These are phyloP conservation scores for Cottus gobio DNA, from an alignment of 2,113 vertebrate species.

Conservation along the genomic window DNA sequence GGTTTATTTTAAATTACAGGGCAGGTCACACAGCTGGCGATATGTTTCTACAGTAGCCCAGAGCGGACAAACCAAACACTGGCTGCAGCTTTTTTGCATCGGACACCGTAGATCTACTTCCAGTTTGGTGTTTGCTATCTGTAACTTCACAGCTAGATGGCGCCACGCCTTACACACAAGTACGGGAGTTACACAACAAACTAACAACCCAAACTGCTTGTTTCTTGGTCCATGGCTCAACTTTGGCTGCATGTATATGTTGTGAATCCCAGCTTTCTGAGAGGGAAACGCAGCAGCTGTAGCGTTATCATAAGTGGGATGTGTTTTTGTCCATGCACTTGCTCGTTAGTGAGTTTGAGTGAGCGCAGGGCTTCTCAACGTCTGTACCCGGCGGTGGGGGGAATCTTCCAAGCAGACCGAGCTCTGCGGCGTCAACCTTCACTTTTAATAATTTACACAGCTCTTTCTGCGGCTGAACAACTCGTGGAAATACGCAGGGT, in stretches of 20 bases:
- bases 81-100: no score
- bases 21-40: no score
- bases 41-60: no score
- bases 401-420: conserved; percentile 24
- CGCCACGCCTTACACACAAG: no score
- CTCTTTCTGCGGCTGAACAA: conserved; percentile 25
- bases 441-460: conserved; percentile 62
- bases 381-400: conserved; percentile 23
- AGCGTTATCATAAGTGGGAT: conserved; percentile 3
- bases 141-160: no score
- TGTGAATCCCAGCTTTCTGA: background rate
- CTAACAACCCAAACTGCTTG: background rate
- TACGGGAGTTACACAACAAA: no score
- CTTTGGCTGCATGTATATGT: background rate
- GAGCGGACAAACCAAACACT: no score
- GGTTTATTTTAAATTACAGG: no score
- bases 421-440: conserved; percentile 29
- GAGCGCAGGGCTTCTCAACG: background rate
- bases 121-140: no score
- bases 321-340: conserved; percentile 25
- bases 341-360: conserved; percentile 17
- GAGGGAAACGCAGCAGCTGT: background rate
- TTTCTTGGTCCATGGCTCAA: background rate
- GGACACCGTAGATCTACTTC: no score
- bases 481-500: background rate